These are phyloP conservation scores for Mobula birostris DNA, from an alignment of 2,113 vertebrate species.

Conservation along the genomic window DNA sequence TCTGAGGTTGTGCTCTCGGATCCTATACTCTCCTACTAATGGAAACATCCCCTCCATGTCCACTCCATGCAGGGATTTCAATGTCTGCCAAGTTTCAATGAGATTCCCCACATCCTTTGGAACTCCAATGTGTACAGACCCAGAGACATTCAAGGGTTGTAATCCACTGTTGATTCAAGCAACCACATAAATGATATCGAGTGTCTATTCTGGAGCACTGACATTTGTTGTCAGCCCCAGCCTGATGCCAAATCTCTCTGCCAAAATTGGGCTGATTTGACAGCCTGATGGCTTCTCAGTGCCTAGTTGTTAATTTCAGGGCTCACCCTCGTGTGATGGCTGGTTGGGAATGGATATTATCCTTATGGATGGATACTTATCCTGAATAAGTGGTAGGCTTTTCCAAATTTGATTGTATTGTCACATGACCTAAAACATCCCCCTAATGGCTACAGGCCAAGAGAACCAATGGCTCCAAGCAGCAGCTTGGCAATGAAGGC, in stretches of 20 bases:
- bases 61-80: too few relatives aligned
- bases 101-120: too few relatives aligned
- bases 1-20: too few relatives aligned
- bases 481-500: conserved; percentile 54
- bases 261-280: conserved; percentile 3
- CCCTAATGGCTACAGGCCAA: conserved; percentile 44
- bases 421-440: conserved; percentile 55
- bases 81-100: too few relatives aligned
- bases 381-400: conserved; percentile 41
- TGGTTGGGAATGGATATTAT: background rate
- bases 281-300: background rate
- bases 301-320: conserved; percentile 26
- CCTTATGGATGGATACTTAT: background rate
- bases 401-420: conserved; percentile 51
- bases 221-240: background rate
- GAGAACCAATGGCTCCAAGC: conserved; percentile 43
- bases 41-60: too few relatives aligned
- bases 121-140: too few relatives aligned
- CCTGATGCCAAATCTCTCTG: conserved; percentile 3
- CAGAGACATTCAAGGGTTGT: conserved; percentile 26
- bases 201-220: conserved; percentile 27
- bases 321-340: conserved; percentile 39
- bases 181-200: background rate
- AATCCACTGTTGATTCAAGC: conserved; percentile 43
- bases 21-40: too few relatives aligned